phyloP scores from a whole-genome alignment of 2,113 vertebrate species.

The Myanophis thanlyinensis region DNA sequence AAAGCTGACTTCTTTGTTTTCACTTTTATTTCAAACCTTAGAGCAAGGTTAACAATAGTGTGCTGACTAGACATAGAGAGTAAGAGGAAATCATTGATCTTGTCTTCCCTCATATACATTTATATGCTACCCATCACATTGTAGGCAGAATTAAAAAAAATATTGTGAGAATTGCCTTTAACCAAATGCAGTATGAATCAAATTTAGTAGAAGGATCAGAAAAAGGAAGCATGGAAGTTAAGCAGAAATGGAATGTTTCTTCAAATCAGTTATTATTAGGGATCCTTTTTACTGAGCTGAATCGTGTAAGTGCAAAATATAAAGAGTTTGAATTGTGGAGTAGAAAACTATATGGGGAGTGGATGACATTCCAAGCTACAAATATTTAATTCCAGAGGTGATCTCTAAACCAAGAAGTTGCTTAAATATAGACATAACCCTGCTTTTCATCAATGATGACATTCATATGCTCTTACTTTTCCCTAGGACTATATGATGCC shows the following conservation, averaged over 20 bases:
- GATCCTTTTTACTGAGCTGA: conserved; percentile 37
- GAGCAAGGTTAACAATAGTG: conserved; percentile 69
- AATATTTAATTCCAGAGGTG: background rate
- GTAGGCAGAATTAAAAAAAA: conserved; percentile 3
- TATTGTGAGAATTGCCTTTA: conserved; percentile 61
- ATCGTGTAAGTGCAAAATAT: background rate
- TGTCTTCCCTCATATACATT: background rate
- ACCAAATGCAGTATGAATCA: conserved; percentile 73
- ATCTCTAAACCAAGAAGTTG: background rate
- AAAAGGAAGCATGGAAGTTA: conserved; percentile 54
- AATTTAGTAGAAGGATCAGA: conserved; percentile 20
- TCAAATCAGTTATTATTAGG: conserved; percentile 42
- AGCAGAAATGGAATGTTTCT: conserved; percentile 49
- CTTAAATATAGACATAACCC: background rate
- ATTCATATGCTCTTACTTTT: background rate
- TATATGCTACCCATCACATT: background rate
- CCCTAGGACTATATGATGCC: background rate
- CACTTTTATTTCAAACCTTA: conserved; percentile 44
- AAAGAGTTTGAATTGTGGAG: background rate
- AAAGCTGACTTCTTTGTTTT: background rate
- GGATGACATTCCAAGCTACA: background rate
- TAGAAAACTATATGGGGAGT: background rate
- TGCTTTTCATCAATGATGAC: background rate
- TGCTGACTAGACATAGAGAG: conserved; percentile 71
- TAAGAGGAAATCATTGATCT: conserved; percentile 74